A percentile compares a stretch with the other conserved stretches of the same genome.
These are phyloP conservation scores for Galerucella pusilla DNA, from an alignment of 2,888 invertebrate species.

Conservation along the genomic window DNA sequence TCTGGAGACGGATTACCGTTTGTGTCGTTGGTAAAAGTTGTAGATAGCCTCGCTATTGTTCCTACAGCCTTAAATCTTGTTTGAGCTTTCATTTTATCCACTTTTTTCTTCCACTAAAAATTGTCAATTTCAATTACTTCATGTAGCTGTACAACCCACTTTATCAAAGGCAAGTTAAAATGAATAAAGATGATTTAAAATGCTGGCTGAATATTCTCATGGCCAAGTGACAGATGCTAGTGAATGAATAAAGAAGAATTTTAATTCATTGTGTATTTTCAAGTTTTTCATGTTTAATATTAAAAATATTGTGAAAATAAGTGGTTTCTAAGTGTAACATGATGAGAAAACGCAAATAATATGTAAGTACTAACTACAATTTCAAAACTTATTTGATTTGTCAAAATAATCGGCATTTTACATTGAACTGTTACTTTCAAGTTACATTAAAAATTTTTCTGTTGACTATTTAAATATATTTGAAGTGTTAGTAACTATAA, in stretches of 20 bases:
- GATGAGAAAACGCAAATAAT: constrained; percentile 3
- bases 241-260: constrained; percentile 18
- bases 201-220: background rate
- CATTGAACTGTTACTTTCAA: constrained; percentile 15
- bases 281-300: constrained; percentile 14
- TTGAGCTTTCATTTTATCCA: constrained; percentile 73
- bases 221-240: background rate
- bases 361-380: constrained; percentile 6
- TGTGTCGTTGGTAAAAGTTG: constrained; percentile 57
- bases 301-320: constrained; percentile 9
- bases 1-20: constrained; percentile 22
- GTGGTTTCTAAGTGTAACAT: background rate
- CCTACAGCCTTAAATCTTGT: constrained; percentile 77
- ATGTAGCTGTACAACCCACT: background rate
- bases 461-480: background rate
- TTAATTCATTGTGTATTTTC: constrained; percentile 20
- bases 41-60: constrained; percentile 70
- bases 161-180: background rate
- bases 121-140: constrained; percentile 22
- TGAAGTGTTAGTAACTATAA: background rate
- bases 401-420: constrained; percentile 16
- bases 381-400: background rate
- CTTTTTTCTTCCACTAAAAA: constrained; percentile 76
- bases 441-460: constrained; percentile 21
- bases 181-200: constrained; percentile 7